Percentiles rank a stretch among this genome's conserved stretches.
phyloP scores from a whole-genome alignment of 1,140 invertebrate genomes.

The Tetramorium parvispinum region DNA sequence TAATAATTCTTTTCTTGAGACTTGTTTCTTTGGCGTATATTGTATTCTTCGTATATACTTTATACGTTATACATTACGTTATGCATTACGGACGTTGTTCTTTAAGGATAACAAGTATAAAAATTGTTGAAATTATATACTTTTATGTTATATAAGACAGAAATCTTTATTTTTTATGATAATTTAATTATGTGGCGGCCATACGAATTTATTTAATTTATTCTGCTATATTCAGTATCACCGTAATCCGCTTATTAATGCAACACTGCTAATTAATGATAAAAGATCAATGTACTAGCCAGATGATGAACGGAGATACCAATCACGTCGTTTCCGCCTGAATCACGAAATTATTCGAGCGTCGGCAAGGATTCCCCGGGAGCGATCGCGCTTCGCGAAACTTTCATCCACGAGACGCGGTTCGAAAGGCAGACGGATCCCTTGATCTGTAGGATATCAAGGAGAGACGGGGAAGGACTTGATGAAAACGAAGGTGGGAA shows the following conservation, averaged over 20 bases:
- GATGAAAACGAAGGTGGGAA: slow-evolving; percentile 54
- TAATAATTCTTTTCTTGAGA: slow-evolving; percentile 21
- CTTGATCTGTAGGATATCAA: slow-evolving; percentile 49
- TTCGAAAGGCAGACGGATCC: slow-evolving; percentile 46
- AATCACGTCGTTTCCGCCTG: slow-evolving; percentile 71
- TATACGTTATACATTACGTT: neutral
- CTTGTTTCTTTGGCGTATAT: neutral
- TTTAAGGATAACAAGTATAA: neutral
- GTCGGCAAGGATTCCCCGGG: slow-evolving; percentile 42
- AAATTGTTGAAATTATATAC: neutral
- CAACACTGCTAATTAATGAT: slow-evolving; percentile 26
- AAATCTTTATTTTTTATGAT: neutral
- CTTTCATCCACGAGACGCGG: slow-evolving; percentile 54
- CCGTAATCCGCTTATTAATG: neutral
- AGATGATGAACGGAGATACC: slow-evolving; percentile 55
- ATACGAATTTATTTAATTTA: neutral
- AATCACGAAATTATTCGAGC: slow-evolving; percentile 72
- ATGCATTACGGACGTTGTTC: neutral
- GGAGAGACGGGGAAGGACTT: slow-evolving; percentile 4
- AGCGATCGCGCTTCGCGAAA: slow-evolving; percentile 60
- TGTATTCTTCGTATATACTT: neutral
- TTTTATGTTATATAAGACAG: neutral
- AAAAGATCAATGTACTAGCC: slow-evolving; percentile 17
- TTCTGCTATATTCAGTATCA: slow-evolving; percentile 6
- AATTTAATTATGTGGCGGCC: neutral